These are phyloP conservation scores for Peromyscus melanophrys DNA, from an alignment of 2,797 vertebrate genomes.

Conservation along the genomic window DNA sequence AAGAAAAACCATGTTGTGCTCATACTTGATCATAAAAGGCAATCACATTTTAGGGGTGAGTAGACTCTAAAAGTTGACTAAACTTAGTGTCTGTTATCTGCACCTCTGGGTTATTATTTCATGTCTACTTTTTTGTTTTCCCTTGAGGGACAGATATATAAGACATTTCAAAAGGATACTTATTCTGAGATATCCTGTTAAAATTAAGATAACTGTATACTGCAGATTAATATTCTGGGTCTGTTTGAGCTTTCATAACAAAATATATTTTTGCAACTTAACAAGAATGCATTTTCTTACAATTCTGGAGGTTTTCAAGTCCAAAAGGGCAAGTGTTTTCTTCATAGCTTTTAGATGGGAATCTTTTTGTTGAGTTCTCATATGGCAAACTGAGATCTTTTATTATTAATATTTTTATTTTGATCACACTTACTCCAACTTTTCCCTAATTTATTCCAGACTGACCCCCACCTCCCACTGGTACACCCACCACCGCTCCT, in stretches of 20 bases:
- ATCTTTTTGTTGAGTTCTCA: neutral
- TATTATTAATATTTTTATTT: neutral
- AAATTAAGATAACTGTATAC: constrained; percentile 43
- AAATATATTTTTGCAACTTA: constrained; percentile 3
- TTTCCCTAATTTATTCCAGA: neutral
- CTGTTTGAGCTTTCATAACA: constrained; percentile 14
- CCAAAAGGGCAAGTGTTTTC: neutral
- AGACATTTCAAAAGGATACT: constrained; percentile 81
- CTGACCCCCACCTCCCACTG: no score
- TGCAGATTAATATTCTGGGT: constrained; percentile 41
- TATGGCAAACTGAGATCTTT: neutral
- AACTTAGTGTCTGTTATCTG: constrained; percentile 10
- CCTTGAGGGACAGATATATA: constrained; percentile 68
- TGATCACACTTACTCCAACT: neutral
- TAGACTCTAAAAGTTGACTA: constrained; percentile 32
- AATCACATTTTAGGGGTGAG: neutral
- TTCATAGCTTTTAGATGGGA: neutral
- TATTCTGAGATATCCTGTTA: constrained; percentile 72
- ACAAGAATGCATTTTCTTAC: constrained; percentile 22
- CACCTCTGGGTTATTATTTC: neutral
- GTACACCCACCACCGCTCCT: neutral
- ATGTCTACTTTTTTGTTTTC: constrained; percentile 79
- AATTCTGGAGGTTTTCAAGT: neutral
- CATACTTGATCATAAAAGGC: constrained; percentile 22
- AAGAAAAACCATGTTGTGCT: neutral